Evolutionary conservation across 2,797 vertebrate species (phyloP).

Genomic region (Clarias pachynema): DNA sequence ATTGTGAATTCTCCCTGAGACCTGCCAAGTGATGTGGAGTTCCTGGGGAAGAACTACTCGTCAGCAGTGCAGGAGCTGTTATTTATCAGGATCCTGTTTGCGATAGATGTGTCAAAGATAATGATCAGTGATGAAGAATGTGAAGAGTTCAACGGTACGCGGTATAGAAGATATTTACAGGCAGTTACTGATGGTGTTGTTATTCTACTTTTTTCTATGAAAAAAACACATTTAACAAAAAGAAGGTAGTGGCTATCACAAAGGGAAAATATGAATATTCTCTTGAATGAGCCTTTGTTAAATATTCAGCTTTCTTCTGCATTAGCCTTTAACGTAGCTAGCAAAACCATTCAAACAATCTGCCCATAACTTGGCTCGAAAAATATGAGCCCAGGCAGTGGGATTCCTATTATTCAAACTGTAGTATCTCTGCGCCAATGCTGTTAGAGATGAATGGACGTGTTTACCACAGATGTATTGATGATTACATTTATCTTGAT

Average conservation of each 20-base stretch:
- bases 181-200: neutral
- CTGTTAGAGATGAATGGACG: neutral
- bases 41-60: neutral
- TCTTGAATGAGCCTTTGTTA: neutral
- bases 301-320: neutral
- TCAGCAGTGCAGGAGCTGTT: neutral
- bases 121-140: slow-evolving; percentile 7
- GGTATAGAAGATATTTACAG: neutral
- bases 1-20: neutral
- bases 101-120: neutral
- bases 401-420: slow-evolving; percentile 4
- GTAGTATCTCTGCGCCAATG: neutral
- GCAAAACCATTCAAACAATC: neutral
- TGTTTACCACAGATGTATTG: slow-evolving; percentile 10
- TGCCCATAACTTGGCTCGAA: neutral
- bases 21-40: neutral
- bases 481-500: slow-evolving; percentile 8
- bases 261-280: neutral
- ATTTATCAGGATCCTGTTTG: neutral
- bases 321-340: neutral
- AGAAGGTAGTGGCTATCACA: neutral
- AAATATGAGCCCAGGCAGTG: neutral
- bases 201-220: neutral
- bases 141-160: neutral
- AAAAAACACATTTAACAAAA: neutral